phyloP scores from a whole-genome alignment of 2,797 vertebrate genomes.

The Rhinophrynus dorsalis region DNA sequence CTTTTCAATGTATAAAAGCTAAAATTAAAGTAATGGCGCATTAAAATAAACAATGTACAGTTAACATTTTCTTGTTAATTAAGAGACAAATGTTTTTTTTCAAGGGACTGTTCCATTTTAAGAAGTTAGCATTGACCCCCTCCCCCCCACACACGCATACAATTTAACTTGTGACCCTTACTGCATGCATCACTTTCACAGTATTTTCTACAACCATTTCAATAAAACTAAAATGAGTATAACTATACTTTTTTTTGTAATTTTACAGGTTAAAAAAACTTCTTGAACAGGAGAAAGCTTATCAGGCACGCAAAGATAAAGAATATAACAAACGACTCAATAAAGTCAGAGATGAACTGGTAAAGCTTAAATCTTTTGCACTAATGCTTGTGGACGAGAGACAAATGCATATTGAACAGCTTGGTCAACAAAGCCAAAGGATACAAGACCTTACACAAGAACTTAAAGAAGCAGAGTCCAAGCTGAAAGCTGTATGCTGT shows the following conservation, averaged over 20 bases:
- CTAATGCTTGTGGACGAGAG: conserved; percentile 95
- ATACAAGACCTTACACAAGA: conserved; percentile 84
- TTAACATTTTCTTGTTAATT: too few relatives aligned
- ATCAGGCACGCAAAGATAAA: conserved; percentile 88
- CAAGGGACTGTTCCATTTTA: too few relatives aligned
- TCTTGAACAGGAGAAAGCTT: conserved; percentile 92
- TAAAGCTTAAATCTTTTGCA: conserved; percentile 91
- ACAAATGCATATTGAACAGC: conserved; percentile 89
- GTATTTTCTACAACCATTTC: too few relatives aligned
- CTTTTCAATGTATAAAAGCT: too few relatives aligned
- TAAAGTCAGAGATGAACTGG: conserved; percentile 85
- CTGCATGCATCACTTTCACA: too few relatives aligned
- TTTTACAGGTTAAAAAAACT: conserved; percentile 86
- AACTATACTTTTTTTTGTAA: conserved; percentile 47
- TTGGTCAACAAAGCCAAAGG: conserved; percentile 87
- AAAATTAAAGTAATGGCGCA: too few relatives aligned
- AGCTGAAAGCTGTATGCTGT: conserved; percentile 65
- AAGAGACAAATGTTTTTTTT: too few relatives aligned
- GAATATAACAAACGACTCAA: conserved; percentile 83
- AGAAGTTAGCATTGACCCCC: too few relatives aligned
- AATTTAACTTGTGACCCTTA: too few relatives aligned
- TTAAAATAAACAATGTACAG: too few relatives aligned
- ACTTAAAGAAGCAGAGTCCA: conserved; percentile 84
- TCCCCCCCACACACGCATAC: too few relatives aligned
- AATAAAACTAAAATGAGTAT: neutral